Conservation (phyloP, 1,140 invertebrate species). For the Hermetia illucens region DNA sequence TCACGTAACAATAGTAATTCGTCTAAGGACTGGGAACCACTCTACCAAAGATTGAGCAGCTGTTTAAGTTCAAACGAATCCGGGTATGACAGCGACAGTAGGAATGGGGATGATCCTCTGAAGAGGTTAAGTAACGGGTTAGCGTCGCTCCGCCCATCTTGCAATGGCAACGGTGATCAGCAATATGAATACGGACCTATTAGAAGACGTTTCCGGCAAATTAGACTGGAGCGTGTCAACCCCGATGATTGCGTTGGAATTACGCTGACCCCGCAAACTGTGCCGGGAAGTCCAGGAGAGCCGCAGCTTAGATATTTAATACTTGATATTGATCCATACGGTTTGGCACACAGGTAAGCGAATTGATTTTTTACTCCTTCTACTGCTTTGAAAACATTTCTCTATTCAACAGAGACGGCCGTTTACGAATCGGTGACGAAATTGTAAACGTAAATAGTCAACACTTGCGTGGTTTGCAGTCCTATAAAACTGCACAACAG, state of each 20-base stretch:
- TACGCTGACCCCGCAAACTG: conserved; percentile 49
- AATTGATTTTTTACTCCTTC: background rate
- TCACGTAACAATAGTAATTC: conserved; percentile 29
- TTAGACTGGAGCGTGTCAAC: conserved; percentile 41
- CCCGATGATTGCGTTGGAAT: conserved; percentile 52
- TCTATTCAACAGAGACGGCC: conserved; percentile 48
- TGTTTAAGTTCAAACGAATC: conserved; percentile 71
- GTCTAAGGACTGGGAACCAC: conserved; percentile 32
- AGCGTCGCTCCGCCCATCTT: too few relatives aligned
- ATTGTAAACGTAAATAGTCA: conserved; percentile 75
- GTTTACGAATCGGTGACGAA: conserved; percentile 67
- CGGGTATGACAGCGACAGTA: conserved; percentile 65
- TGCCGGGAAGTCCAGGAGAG: conserved; percentile 33
- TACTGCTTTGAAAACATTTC: background rate
- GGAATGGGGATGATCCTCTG: too few relatives aligned
- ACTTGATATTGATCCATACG: conserved; percentile 63
- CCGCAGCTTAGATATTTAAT: conserved; percentile 63
- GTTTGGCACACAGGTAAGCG: conserved; percentile 60
- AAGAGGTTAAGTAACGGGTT: too few relatives aligned
- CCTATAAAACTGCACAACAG: conserved; percentile 39
- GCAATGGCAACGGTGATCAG: too few relatives aligned
- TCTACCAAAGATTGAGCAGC: conserved; percentile 42
- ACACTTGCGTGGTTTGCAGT: conserved; percentile 57
- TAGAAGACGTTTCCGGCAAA: conserved; percentile 35
- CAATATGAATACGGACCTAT: conserved; percentile 27